A percentile compares a stretch with the other conserved stretches of the same genome.
Conservation (phyloP, 2,888 invertebrate genomes). For the Dione juno region DNA sequence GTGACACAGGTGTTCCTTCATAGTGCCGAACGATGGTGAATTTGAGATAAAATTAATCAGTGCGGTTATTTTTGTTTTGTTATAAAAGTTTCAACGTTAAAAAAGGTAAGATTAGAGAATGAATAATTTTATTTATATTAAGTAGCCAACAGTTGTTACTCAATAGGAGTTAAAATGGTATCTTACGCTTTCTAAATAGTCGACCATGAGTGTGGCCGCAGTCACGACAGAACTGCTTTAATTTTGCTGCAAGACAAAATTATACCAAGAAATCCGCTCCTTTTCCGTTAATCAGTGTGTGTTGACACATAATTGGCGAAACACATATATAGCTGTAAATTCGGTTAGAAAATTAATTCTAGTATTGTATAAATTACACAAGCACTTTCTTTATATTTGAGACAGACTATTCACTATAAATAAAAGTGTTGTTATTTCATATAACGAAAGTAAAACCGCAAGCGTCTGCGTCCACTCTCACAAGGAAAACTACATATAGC, state of each 20-base stretch:
- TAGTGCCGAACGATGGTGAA: conserved; percentile 79
- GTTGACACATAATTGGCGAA: not conserved
- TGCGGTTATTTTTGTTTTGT: conserved; percentile 59
- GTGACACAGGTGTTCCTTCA: conserved; percentile 70
- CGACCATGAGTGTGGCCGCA: conserved; percentile 78
- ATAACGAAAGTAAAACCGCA: conserved; percentile 31
- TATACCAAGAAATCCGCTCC: conserved; percentile 50
- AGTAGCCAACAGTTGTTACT: conserved; percentile 58
- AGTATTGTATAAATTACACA: not conserved
- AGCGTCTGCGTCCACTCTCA: conserved; percentile 19
- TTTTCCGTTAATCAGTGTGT: conserved; percentile 28
- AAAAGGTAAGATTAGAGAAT: conserved; percentile 63
- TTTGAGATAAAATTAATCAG: conserved; percentile 71
- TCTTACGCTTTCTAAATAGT: conserved; percentile 78
- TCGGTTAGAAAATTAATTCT: not conserved
- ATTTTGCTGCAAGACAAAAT: conserved; percentile 60
- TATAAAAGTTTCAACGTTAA: conserved; percentile 55
- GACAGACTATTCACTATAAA: not conserved
- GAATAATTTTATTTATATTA: conserved; percentile 51
- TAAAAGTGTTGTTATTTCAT: conserved; percentile 13
- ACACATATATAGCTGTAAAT: not conserved
- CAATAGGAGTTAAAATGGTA: conserved; percentile 65
- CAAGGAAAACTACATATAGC: conserved; percentile 17
- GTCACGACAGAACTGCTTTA: conserved; percentile 66
- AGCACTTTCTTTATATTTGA: conserved; percentile 7